These are phyloP conservation scores for Halocynthia roretzi DNA, from an alignment of 23 tunicate genomes.

Conservation along the genomic window DNA sequence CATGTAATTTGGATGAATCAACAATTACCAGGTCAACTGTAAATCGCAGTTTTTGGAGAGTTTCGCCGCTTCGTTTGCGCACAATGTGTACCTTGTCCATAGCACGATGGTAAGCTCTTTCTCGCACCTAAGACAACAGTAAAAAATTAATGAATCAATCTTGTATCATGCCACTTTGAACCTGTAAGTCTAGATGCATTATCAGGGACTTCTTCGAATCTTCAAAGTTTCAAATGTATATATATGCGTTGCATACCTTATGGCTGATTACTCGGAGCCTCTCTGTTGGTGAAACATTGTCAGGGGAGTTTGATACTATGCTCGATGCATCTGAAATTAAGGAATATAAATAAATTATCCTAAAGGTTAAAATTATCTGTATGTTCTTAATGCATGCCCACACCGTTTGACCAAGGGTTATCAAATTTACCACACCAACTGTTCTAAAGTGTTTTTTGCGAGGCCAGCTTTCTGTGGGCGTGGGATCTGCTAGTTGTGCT, in stretches of 20 bases:
- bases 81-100: constrained; percentile 50
- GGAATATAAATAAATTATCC: no score
- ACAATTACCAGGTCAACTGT: constrained; percentile 78
- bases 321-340: no score
- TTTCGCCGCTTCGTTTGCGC: constrained; percentile 52
- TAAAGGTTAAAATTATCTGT: no score
- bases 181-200: no score
- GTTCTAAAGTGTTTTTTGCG: no score
- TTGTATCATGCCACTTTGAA: no score
- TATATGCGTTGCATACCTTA: background rate
- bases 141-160: no score
- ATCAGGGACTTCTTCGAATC: background rate
- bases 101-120: constrained; percentile 61
- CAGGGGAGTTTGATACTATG: background rate
- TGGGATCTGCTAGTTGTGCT: no score
- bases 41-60: constrained; percentile 36
- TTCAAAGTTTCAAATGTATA: background rate
- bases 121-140: constrained; percentile 39
- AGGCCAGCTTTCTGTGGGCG: no score
- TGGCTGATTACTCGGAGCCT: constrained; percentile 13
- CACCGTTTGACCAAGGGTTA: no score
- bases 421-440: no score
- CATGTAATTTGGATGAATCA: background rate
- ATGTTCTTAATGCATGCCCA: no score
- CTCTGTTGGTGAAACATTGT: constrained; percentile 3